phyloP scores from a whole-genome alignment of 2,797 vertebrate genomes.

The Prunella strophiata region DNA sequence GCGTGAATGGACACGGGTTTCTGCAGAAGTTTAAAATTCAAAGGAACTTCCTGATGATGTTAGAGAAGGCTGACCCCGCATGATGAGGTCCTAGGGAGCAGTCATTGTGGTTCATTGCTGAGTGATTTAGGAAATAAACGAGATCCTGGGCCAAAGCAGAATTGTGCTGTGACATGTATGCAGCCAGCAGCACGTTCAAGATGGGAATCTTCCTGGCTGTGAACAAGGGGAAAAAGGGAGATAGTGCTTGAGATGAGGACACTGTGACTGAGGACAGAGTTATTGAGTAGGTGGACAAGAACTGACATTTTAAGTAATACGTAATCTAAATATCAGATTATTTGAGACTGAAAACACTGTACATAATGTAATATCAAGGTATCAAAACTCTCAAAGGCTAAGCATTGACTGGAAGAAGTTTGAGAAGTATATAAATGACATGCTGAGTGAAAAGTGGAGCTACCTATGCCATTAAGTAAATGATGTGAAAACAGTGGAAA shows the following conservation, averaged over 20 bases:
- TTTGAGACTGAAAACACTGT: neutral
- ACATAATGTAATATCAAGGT: neutral
- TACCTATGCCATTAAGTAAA: neutral
- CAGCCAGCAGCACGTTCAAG: neutral
- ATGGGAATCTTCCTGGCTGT: neutral
- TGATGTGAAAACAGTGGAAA: neutral
- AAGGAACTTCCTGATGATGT: neutral
- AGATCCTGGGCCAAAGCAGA: neutral
- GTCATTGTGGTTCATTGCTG: neutral
- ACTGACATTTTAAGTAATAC: neutral
- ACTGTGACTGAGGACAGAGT: neutral
- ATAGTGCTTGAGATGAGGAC: neutral
- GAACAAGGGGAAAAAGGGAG: neutral
- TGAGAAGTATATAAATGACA: neutral
- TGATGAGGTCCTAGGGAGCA: neutral
- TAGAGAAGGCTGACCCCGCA: neutral
- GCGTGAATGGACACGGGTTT: neutral
- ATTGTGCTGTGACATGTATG: neutral
- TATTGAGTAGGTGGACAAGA: neutral
- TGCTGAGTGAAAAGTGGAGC: neutral
- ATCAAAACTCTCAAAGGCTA: neutral
- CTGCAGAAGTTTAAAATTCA: constrained; percentile 8
- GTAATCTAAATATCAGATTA: neutral
- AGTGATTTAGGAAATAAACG: neutral
- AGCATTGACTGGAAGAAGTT: neutral